Evolutionary conservation across 2,888 invertebrate genomes (phyloP), one percentile per base, ranked within the genome.

Genomic region (Latrodectus elegans): DNA sequence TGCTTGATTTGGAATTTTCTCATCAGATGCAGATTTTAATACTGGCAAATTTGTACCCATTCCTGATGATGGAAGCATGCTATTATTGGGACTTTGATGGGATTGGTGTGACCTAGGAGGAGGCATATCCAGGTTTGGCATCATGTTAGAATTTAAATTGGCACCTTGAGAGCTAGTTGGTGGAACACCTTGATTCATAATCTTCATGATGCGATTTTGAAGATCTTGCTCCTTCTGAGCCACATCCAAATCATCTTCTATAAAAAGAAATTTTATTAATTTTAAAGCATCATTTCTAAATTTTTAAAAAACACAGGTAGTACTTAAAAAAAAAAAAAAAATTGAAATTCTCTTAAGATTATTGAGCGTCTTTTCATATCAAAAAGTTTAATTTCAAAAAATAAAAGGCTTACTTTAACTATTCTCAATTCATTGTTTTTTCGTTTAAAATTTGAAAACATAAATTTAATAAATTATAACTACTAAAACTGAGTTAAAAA

Each of bases 161-260:
- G 38, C 52, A 22, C 15, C 49, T 79, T 14, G 55, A 10, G 49
- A 14, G 17, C 6, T 15, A 55, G 72, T 49, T 22, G 83, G 53
- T 52, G 84, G 88, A 10, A 74, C 89, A 12, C 84, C 89, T 81
- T 88, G 88, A 70, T 78, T 88, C 77, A 83, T 90, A 64, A 88
- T 78, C 76, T 78, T 89, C 67, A 84, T 87, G 60, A 79, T 90
- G 53, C 88, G 84, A n/a, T 90, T 86, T 79, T 86, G 88, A n/a
- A 84, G 85, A 72, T 89, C 89, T 70, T 89, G 90, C n/a, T 89
- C 89, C 49, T 89, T 89, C 26, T 84, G 76, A 15, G 82, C 71
- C 15, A 83, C 83, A 65, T 88, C 88, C 26, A 60, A 14, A 71
- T 83, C 83, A 70, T 83, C 88, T 70, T 83, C 88, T 88, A 77